Base-by-base conservation (phyloP, 2,113 vertebrate genomes). In the Chamaea fasciata region DNA sequence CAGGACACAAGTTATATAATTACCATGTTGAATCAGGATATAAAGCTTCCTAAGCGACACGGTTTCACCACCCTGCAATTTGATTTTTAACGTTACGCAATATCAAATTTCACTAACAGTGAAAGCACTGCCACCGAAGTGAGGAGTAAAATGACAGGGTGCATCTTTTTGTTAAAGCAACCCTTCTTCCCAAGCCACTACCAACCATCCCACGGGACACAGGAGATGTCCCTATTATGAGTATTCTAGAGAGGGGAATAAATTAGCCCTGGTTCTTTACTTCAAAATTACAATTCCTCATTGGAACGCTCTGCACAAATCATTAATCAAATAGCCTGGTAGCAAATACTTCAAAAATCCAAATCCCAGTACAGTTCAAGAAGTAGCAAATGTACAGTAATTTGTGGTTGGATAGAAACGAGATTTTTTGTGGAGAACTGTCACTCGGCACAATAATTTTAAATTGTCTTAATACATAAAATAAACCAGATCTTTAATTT, bases 91-190 rank as follows among this genome's bases (percentile, higher is more conserved):
- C 19, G 20, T 30, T 14, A 80, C 5, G 6, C 37, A 65, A 15
- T 18, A 69, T 5, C 37, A 49, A 21, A 37, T 67, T 50, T 63
- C 52, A 75, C 62, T 50, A 46, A 33, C 7, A 64, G 20, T 67
- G 64, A 5, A 64, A 76, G 41, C 16, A 53, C 53, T 15, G 15
- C 10, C 37, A 44, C 17, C 2, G 1, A 73, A 76, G 59, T 4
- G 16, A 59, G 12, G 0, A 0, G 6, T 27, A 92, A 75, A 76
- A 33, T 31, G 30, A 56, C 21, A 44, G 13, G 0, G 4, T 7
- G 0, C 3, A 41, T 4, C 8, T 56, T 63, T 56, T 41, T 26
- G 14, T 26, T 50, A 8, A 79, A 68, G 28, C 4, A 65, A 74
- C 4, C 3, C 30, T 39, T 67, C 42, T 30, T 50, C 37, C 52